Base-by-base conservation (phyloP, 2,797 vertebrate species). In the Aplochiton taeniatus region DNA sequence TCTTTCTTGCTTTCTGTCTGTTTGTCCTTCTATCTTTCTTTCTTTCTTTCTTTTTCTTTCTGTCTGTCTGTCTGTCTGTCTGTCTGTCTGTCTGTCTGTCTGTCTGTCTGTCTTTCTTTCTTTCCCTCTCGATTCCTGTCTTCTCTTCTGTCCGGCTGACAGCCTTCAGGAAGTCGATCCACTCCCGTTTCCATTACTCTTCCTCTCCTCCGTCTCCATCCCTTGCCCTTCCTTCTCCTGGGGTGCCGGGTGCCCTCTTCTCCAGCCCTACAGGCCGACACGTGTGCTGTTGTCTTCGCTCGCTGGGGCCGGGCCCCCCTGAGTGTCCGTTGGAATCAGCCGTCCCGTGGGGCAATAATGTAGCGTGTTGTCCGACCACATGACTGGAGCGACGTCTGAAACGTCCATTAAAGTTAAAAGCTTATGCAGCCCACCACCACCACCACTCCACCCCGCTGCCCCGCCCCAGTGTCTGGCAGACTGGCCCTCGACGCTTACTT, bases 391-490 rank as follows among this genome's bases (percentile, higher is more conserved):
- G 82, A 73, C 85, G 76, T 84, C 79, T 85, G 88, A 89, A 84
- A 72, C 81, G 79, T 88, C 88, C 89, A 89, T 90, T 90, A 88
- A 89, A 90, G 88, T 89, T 88, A 85, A 88, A 84, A 89, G 87
- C 84, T 84, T 88, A 89, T 88, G 83, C 83, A 52, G 56, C 69
- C 79, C 44, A 65, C 73, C 72, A 70, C 79, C 72, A 69, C 69
- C 73, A 63, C 56, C 78, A 74, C 81, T 71, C 74, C 68, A 51
- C 66, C 63, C 73, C 45, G n/a, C 46, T 49, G 10, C 16, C 13
- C 16, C 41, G 4, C 43, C 50, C 44, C 17, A 44, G 6, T 63
- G 4, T 12, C 11, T 18, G 1, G 13, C n/a, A 10, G 17, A 54
- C 52, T 10, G 6, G 9, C 19, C 12, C 68, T 74, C 16, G n/a